A percentile compares a stretch with the other conserved stretches of the same genome.
These are phyloP conservation scores for Cepaea hortensis DNA, from an alignment of 2,888 invertebrate genomes.

Conservation along the genomic window DNA sequence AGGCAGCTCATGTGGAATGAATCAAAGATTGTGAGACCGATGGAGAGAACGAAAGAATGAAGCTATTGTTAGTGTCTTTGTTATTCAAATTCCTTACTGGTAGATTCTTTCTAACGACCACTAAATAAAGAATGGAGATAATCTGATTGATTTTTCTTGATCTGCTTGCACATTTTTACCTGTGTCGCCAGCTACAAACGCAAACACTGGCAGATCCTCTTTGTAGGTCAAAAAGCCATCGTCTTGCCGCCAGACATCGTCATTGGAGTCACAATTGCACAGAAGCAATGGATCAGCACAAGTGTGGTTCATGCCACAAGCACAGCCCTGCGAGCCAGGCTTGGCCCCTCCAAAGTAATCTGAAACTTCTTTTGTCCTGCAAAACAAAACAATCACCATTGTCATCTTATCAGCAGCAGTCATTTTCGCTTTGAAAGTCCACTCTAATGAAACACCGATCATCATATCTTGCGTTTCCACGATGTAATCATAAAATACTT, in stretches of 20 bases:
- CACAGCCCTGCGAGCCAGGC: slow-evolving; percentile 66
- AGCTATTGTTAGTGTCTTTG: too few relatives aligned
- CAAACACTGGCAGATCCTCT: slow-evolving; percentile 68
- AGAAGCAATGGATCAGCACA: slow-evolving; percentile 58
- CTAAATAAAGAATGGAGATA: not conserved
- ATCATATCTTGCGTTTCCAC: too few relatives aligned
- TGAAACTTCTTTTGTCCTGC: slow-evolving; percentile 54
- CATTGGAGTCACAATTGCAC: slow-evolving; percentile 74
- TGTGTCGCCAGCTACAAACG: slow-evolving; percentile 72
- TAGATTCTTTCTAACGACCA: too few relatives aligned
- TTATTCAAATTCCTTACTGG: too few relatives aligned
- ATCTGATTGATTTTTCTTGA: not conserved
- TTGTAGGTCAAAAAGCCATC: slow-evolving; percentile 67
- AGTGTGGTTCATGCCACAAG: slow-evolving; percentile 66
- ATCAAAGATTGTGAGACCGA: too few relatives aligned
- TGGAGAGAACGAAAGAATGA: too few relatives aligned
- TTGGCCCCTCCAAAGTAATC: slow-evolving; percentile 69
- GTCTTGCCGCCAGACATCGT: slow-evolving; percentile 66
- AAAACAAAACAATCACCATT: not conserved
- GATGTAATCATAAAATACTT: too few relatives aligned
- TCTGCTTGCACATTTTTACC: slow-evolving; percentile 57
- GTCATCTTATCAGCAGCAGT: too few relatives aligned
- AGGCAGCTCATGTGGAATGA: too few relatives aligned
- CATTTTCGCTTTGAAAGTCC: too few relatives aligned
- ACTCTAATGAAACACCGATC: too few relatives aligned